These are phyloP conservation scores for Onthophagus taurus DNA, from an alignment of 1,140 invertebrate species.

Conservation along the genomic window DNA sequence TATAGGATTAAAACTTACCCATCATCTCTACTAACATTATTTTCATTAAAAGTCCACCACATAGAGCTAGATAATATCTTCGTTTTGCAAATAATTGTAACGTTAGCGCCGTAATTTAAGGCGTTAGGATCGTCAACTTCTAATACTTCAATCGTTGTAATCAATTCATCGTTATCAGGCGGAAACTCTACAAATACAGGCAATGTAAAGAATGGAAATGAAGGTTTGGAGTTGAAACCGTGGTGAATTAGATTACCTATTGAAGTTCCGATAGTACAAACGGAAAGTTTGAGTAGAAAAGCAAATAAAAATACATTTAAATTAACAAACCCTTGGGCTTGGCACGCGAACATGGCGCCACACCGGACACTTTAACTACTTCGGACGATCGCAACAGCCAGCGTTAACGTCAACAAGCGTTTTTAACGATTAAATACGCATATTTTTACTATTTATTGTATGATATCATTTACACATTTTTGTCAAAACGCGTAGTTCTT, in stretches of 20 bases:
- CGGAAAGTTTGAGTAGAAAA: too few species aligned
- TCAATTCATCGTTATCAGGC: constrained; percentile 14
- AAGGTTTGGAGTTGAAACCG: neutral
- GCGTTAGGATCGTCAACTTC: constrained; percentile 25
- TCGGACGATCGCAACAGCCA: too few species aligned
- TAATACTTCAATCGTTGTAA: constrained; percentile 27
- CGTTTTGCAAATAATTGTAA: constrained; percentile 39
- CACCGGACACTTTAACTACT: constrained; percentile 1
- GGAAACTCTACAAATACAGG: constrained; percentile 11
- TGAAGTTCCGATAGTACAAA: neutral
- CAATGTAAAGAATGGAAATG: too few species aligned
- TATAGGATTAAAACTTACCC: constrained; percentile 29
- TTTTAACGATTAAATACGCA: too few species aligned
- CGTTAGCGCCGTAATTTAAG: constrained; percentile 37
- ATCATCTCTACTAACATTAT: constrained; percentile 38
- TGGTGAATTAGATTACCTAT: neutral
- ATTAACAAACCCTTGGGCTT: constrained; percentile 8
- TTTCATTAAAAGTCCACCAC: constrained; percentile 39
- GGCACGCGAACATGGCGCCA: constrained; percentile 12
- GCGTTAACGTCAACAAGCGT: too few species aligned
- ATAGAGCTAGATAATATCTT: constrained; percentile 33
- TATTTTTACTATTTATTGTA: too few species aligned
- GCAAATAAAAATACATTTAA: neutral
- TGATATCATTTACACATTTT: too few species aligned
- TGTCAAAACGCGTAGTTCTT: too few species aligned